These are phyloP conservation scores for Girardia tigrina DNA, from an alignment of 2,888 invertebrate genomes.

Conservation along the genomic window DNA sequence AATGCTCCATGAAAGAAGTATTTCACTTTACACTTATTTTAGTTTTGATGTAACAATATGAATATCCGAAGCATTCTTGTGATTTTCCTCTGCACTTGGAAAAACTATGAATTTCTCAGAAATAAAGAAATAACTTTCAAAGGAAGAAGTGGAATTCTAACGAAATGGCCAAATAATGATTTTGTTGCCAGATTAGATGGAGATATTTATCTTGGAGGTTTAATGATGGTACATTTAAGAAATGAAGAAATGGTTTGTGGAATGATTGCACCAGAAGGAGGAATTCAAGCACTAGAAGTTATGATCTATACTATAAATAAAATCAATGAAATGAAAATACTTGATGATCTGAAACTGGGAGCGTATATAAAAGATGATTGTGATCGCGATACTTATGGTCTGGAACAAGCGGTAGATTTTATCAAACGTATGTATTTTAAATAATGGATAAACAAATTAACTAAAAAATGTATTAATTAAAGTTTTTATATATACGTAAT, in stretches of 20 bases:
- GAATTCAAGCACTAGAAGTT: slow-evolving; percentile 65
- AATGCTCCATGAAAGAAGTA: too few species aligned
- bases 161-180: slow-evolving; percentile 43
- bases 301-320: slow-evolving; percentile 78
- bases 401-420: slow-evolving; percentile 87
- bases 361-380: slow-evolving; percentile 82
- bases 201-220: slow-evolving; percentile 70
- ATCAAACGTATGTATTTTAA: slow-evolving; percentile 67
- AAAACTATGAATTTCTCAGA: too few species aligned
- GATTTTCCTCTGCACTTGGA: too few species aligned
- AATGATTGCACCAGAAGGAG: slow-evolving; percentile 79
- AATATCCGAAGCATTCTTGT: too few species aligned
- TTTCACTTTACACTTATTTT: too few species aligned
- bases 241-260: slow-evolving; percentile 70
- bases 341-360: slow-evolving; percentile 68
- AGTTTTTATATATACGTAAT: too few species aligned
- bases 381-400: slow-evolving; percentile 82
- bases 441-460: not conserved
- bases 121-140: slow-evolving; percentile 55
- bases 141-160: slow-evolving; percentile 59
- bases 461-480: not conserved
- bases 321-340: slow-evolving; percentile 54
- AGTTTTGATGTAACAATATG: too few species aligned
- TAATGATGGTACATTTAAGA: slow-evolving; percentile 87
- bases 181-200: slow-evolving; percentile 70